phyloP scores from a whole-genome alignment of 2,888 invertebrate species.

The Fragum sueziense region DNA sequence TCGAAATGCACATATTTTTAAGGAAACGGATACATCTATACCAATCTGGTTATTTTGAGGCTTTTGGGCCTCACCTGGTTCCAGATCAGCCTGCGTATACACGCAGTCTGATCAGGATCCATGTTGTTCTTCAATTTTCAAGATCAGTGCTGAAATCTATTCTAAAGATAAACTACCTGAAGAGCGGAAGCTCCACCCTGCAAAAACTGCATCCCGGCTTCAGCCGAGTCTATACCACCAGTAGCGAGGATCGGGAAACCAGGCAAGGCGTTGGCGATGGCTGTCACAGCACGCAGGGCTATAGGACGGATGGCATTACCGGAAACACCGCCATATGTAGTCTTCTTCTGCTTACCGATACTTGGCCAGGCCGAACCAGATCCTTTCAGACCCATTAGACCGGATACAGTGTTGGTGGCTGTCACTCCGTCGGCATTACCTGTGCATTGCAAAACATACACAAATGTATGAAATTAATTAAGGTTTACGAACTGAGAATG shows the following conservation, averaged over 20 bases:
- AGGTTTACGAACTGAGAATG: too few relatives aligned
- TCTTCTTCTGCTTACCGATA: conserved; percentile 90
- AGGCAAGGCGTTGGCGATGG: conserved; percentile 91
- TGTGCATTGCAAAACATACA: too few relatives aligned
- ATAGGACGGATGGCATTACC: conserved; percentile 97
- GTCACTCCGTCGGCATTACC: conserved; percentile 97
- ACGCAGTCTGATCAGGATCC: too few relatives aligned
- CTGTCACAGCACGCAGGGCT: conserved; percentile 94
- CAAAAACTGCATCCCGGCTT: conserved; percentile 96
- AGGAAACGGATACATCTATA: too few relatives aligned
- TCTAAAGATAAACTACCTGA: too few relatives aligned
- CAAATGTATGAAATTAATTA: too few relatives aligned
- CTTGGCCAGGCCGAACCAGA: conserved; percentile 96
- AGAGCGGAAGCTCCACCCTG: conserved; percentile 95
- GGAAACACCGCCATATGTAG: conserved; percentile 97
- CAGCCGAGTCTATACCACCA: conserved; percentile 98
- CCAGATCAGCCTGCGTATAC: too few relatives aligned
- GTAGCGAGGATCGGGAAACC: conserved; percentile 97
- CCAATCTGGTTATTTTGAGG: too few relatives aligned
- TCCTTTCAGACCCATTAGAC: conserved; percentile 93
- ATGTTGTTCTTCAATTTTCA: too few relatives aligned
- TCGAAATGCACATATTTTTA: too few relatives aligned
- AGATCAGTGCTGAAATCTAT: too few relatives aligned
- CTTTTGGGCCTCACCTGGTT: too few relatives aligned
- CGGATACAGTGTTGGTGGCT: conserved; percentile 98